Conservation (phyloP, 2,113 vertebrate species). For the Pseudolaguvia tuberculata region DNA sequence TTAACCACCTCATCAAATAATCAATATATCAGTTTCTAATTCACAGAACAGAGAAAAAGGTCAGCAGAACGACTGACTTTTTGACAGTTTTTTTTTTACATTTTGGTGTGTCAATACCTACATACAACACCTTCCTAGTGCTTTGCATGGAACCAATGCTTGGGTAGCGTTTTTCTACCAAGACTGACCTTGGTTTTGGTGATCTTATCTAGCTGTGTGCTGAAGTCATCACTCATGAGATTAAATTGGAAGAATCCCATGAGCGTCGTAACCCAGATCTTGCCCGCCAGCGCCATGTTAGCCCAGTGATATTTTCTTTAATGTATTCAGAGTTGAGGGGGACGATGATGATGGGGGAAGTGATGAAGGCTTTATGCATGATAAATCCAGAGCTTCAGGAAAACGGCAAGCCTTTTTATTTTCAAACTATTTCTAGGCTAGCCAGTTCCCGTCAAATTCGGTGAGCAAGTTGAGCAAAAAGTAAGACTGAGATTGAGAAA, state of each 20-base stretch:
- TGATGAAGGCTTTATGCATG: constrained; percentile 44
- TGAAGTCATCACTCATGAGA: constrained; percentile 74
- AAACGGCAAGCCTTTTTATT: constrained; percentile 13
- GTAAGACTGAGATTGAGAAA: constrained; percentile 13
- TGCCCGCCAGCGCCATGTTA: constrained; percentile 54
- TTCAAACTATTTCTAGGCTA: constrained; percentile 31
- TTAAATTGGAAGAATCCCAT: constrained; percentile 67
- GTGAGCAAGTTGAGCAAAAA: constrained; percentile 11
- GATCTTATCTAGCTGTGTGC: constrained; percentile 58
- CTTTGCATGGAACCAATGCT: constrained; percentile 36
- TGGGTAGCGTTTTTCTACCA: not conserved
- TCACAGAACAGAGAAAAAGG: constrained; percentile 30
- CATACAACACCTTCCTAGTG: constrained; percentile 50
- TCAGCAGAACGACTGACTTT: constrained; percentile 48
- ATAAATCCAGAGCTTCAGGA: constrained; percentile 53
- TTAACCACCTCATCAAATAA: constrained; percentile 55
- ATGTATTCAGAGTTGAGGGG: constrained; percentile 52
- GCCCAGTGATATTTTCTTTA: constrained; percentile 65
- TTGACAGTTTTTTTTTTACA: constrained; percentile 54
- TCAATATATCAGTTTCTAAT: constrained; percentile 54
- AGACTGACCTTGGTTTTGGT: constrained; percentile 58
- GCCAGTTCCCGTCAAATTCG: constrained; percentile 4
- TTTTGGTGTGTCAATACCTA: constrained; percentile 50
- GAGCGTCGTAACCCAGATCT: constrained; percentile 64
- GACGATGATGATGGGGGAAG: constrained; percentile 43